Conservation (phyloP, 1,140 invertebrate species). For the Trachelipus rathkii region DNA sequence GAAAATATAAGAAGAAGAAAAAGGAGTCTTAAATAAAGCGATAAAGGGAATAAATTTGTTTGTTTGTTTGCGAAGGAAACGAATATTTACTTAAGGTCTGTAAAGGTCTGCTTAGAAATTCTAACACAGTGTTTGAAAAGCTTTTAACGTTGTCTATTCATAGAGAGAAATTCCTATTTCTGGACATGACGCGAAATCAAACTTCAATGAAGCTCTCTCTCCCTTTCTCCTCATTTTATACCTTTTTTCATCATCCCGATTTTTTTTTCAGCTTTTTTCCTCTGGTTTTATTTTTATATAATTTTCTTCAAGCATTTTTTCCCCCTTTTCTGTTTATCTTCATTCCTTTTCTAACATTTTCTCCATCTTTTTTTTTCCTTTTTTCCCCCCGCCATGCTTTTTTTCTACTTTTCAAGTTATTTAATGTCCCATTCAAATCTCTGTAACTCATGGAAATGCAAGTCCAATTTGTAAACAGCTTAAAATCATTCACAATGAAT, state of each 20-base stretch:
- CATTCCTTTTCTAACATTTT: too few species aligned
- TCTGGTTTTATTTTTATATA: neutral
- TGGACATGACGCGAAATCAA: slow-evolving; percentile 8
- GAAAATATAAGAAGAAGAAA: too few species aligned
- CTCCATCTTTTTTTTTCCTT: too few species aligned
- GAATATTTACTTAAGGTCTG: neutral
- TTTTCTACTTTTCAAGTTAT: too few species aligned
- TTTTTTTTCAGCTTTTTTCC: neutral
- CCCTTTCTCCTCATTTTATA: neutral
- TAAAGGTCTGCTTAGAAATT: slow-evolving; percentile 5
- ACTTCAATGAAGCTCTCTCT: neutral
- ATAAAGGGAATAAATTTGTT: too few species aligned
- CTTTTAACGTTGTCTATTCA: slow-evolving; percentile 8
- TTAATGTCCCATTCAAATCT: too few species aligned
- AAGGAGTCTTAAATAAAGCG: too few species aligned
- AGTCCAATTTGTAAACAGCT: too few species aligned
- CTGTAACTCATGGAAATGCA: too few species aligned
- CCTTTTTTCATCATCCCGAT: neutral
- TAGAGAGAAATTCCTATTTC: neutral
- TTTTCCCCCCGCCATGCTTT: too few species aligned
- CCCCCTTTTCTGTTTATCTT: neutral
- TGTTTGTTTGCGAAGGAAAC: too few species aligned
- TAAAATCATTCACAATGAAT: too few species aligned
- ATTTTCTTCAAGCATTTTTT: neutral
- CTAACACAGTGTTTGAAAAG: neutral